Evolutionary conservation across 1,140 invertebrate species (phyloP).

Genomic region (Eupeodes corollae): DNA sequence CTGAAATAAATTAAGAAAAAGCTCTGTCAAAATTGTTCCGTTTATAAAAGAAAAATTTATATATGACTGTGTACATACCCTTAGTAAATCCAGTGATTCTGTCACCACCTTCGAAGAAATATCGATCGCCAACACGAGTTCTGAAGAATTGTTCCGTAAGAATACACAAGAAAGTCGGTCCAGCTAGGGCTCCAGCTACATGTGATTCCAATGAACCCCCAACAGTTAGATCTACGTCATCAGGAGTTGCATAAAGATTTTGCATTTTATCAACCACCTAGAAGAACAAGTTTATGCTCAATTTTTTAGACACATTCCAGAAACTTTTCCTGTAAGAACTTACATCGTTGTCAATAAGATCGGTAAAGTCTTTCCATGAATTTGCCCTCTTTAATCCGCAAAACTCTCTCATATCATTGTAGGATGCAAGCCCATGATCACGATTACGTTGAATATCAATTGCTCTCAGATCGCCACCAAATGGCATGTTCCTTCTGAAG

Average conservation of each 20-base stretch:
- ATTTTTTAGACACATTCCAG: not conserved
- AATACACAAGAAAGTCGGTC: conserved; percentile 87
- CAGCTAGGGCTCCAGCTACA: conserved; percentile 64
- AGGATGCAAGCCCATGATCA: conserved; percentile 75
- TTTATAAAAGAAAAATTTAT: conserved; percentile 2
- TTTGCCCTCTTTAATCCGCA: conserved; percentile 64
- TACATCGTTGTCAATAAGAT: conserved; percentile 59
- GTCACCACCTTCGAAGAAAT: conserved; percentile 68
- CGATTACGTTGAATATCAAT: conserved; percentile 78
- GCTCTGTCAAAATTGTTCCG: not conserved
- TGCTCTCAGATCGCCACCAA: conserved; percentile 56
- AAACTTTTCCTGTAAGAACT: conserved; percentile 6
- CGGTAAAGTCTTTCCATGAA: conserved; percentile 57
- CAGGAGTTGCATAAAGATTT: conserved; percentile 38
- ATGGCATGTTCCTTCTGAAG: conserved; percentile 47
- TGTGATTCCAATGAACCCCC: conserved; percentile 70
- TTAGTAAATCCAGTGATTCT: conserved; percentile 55
- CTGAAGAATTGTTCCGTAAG: conserved; percentile 79
- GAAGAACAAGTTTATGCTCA: not conserved
- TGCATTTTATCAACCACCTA: conserved; percentile 24
- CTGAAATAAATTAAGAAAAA: conserved; percentile 38
- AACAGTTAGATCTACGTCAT: conserved; percentile 83
- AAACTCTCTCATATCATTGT: conserved; percentile 66
- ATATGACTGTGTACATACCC: conserved; percentile 43
- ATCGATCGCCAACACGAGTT: conserved; percentile 70